Conservation (phyloP, 2,797 vertebrate genomes). For the Peromyscus melanophrys region DNA sequence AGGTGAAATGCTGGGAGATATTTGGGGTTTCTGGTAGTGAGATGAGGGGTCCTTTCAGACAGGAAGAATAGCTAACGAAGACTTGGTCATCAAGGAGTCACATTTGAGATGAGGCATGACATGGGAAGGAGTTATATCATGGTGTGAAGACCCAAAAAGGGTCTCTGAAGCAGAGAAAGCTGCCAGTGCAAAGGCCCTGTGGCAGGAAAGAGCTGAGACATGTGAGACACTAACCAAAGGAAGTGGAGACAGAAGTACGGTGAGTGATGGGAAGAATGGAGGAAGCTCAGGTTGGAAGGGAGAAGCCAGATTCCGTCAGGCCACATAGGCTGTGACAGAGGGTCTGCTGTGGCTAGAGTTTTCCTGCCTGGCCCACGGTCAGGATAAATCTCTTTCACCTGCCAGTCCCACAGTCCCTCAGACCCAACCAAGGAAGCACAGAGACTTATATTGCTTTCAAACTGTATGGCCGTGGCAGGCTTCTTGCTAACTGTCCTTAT, state of each 20-base stretch:
- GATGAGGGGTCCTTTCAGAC: not conserved
- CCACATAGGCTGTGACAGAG: not conserved
- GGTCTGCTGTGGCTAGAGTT: too few species aligned
- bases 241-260: not conserved
- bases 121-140: not conserved
- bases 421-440: too few species aligned
- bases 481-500: too few species aligned
- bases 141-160: not conserved
- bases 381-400: too few species aligned
- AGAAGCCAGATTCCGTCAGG: not conserved
- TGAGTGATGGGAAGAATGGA: not conserved
- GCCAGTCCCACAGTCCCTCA: too few species aligned
- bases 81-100: not conserved
- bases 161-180: not conserved
- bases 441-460: too few species aligned
- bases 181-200: not conserved
- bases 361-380: too few species aligned
- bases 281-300: too few species aligned
- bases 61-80: not conserved
- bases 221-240: not conserved
- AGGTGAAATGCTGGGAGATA: not conserved
- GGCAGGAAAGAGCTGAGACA: not conserved
- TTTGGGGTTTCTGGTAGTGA: not conserved
- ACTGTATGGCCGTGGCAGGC: too few species aligned
- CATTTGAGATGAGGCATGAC: not conserved